Conservation (phyloP, 2,797 vertebrate species). For the Allobates femoralis region DNA sequence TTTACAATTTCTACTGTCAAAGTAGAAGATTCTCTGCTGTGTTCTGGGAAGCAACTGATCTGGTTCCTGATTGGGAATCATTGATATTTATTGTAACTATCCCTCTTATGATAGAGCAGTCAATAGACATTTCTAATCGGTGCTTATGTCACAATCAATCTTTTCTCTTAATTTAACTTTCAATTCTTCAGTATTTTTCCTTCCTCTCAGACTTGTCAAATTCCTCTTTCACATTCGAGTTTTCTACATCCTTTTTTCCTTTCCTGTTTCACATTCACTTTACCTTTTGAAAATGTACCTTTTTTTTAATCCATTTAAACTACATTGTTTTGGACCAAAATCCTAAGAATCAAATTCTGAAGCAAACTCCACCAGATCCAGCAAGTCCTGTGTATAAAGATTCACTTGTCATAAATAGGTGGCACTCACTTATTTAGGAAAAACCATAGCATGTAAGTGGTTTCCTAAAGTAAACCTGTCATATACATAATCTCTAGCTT, state of each 20-base stretch:
- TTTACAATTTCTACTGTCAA: neutral
- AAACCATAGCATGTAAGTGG: constrained; percentile 3
- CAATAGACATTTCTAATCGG: neutral
- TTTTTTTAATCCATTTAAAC: neutral
- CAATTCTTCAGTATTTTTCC: neutral
- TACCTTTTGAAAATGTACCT: neutral
- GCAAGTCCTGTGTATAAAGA: neutral
- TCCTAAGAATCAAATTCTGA: neutral
- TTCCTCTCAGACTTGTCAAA: neutral
- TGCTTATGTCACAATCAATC: neutral
- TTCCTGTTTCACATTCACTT: constrained; percentile 1
- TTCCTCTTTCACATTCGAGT: neutral
- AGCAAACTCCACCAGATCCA: constrained; percentile 6
- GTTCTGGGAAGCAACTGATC: neutral
- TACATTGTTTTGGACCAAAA: neutral
- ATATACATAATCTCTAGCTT: neutral
- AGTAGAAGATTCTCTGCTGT: neutral
- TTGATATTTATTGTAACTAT: too few species aligned
- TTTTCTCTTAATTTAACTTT: neutral
- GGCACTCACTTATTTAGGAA: neutral
- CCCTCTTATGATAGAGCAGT: too few species aligned
- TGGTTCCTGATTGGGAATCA: too few species aligned
- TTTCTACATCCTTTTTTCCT: neutral
- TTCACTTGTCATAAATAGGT: neutral
- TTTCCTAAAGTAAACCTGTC: constrained; percentile 46